phyloP scores from a whole-genome alignment of 2,797 vertebrate species.

The Cryptoblepharus egeriae region DNA sequence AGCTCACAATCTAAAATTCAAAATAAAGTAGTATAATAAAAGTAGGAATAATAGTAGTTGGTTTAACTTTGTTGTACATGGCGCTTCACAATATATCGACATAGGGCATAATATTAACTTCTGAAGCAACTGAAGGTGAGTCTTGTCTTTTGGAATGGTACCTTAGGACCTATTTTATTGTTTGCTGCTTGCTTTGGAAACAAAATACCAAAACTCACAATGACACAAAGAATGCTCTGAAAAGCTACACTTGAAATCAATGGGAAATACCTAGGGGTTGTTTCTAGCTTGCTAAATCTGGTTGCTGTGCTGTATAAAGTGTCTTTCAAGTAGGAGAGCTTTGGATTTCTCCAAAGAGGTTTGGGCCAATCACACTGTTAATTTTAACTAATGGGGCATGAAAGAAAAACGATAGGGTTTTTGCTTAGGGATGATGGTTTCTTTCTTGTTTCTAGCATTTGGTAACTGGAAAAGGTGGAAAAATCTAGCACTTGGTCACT shows the following conservation, averaged over 20 bases:
- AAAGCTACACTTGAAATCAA: not conserved
- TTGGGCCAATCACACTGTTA: not conserved
- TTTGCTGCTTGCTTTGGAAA: not conserved
- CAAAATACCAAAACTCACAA: not conserved
- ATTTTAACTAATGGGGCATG: not conserved
- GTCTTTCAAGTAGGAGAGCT: not conserved
- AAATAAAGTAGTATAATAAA: too few relatives aligned
- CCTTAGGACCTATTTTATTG: too few relatives aligned
- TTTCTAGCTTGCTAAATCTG: not conserved
- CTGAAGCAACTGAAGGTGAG: not conserved
- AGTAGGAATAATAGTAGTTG: too few relatives aligned
- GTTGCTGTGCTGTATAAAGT: not conserved
- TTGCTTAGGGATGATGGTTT: conserved; percentile 37
- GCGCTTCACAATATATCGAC: not conserved
- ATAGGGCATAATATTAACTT: not conserved
- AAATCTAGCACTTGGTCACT: too few relatives aligned
- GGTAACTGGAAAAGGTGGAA: too few relatives aligned
- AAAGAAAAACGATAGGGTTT: conserved; percentile 40
- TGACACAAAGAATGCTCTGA: not conserved
- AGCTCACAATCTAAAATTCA: too few relatives aligned
- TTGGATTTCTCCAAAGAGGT: not conserved
- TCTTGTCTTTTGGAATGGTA: not conserved
- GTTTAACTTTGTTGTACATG: too few relatives aligned
- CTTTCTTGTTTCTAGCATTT: not conserved
- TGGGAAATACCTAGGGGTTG: not conserved